These are phyloP conservation scores for Piliocolobus tephrosceles DNA, from an alignment of 2,113 vertebrate species.

Conservation along the genomic window DNA sequence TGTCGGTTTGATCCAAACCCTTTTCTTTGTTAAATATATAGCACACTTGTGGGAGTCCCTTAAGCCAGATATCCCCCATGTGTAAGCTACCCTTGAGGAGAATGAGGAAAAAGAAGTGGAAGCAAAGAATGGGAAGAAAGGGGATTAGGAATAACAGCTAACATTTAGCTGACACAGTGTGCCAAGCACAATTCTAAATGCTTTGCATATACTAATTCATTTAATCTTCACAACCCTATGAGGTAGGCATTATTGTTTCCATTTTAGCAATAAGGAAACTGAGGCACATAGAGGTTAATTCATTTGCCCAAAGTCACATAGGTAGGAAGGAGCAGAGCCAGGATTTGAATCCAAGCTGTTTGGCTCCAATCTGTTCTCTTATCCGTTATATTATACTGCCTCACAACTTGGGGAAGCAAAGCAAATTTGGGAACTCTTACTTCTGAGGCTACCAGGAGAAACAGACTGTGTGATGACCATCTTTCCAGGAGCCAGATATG, in stretches of 20 bases:
- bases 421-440: constrained; percentile 5
- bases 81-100: not conserved
- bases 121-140: not conserved
- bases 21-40: constrained; percentile 30
- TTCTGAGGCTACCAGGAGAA: not conserved
- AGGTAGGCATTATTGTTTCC: not conserved
- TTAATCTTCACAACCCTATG: not conserved
- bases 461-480: not conserved
- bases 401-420: not conserved
- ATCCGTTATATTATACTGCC: not conserved
- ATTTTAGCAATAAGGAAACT: constrained; percentile 27
- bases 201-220: not conserved
- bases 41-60: not conserved
- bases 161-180: not conserved
- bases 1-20: not conserved
- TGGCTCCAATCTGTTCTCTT: not conserved
- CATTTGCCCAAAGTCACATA: not conserved
- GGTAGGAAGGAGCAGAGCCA: not conserved
- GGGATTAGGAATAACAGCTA: not conserved
- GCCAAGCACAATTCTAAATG: not conserved
- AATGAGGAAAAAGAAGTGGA: not conserved
- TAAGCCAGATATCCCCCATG: not conserved
- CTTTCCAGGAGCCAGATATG: not conserved
- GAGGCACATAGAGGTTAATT: not conserved
- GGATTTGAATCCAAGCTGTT: not conserved